These are phyloP conservation scores for Gasterosteus nipponicus DNA, from an alignment of 2,113 vertebrate genomes.

Conservation along the genomic window DNA sequence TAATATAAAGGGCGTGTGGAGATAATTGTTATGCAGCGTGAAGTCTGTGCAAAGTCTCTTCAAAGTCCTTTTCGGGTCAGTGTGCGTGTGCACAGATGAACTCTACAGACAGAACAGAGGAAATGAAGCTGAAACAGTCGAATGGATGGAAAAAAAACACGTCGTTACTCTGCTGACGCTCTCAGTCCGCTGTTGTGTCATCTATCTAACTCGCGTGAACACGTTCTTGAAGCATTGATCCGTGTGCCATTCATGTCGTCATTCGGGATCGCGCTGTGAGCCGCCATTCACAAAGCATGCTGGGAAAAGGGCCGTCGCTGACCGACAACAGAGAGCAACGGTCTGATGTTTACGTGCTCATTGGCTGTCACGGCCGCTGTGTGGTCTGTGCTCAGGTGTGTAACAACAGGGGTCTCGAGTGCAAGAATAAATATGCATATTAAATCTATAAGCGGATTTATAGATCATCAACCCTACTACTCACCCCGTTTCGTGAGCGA, in stretches of 20 bases:
- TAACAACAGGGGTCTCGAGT: neutral
- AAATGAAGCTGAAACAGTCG: slow-evolving; percentile 41
- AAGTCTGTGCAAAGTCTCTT: slow-evolving; percentile 29
- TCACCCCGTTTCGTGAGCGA: slow-evolving; percentile 79
- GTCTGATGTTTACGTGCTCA: slow-evolving; percentile 37
- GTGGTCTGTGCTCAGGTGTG: slow-evolving; percentile 37
- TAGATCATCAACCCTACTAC: slow-evolving; percentile 75
- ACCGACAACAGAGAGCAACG: slow-evolving; percentile 4
- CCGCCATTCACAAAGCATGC: slow-evolving; percentile 78
- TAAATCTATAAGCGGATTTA: slow-evolving; percentile 15
- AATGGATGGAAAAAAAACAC: slow-evolving; percentile 26
- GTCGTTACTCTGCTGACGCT: slow-evolving; percentile 4
- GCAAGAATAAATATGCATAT: neutral
- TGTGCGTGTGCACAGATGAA: slow-evolving; percentile 25
- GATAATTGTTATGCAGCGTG: neutral
- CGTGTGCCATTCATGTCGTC: slow-evolving; percentile 11
- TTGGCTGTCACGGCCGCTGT: slow-evolving; percentile 59
- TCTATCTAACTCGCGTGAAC: slow-evolving; percentile 14
- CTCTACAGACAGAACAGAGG: slow-evolving; percentile 39
- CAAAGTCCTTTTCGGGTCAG: slow-evolving; percentile 45
- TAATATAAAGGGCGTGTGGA: neutral
- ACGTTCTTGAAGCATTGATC: slow-evolving; percentile 22
- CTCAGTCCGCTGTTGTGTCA: slow-evolving; percentile 7
- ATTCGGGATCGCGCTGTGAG: slow-evolving; percentile 54
- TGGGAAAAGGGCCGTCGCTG: slow-evolving; percentile 12